Evolutionary conservation across 2,113 vertebrate species (phyloP).

Genomic region (Cyanoliseus patagonus): DNA sequence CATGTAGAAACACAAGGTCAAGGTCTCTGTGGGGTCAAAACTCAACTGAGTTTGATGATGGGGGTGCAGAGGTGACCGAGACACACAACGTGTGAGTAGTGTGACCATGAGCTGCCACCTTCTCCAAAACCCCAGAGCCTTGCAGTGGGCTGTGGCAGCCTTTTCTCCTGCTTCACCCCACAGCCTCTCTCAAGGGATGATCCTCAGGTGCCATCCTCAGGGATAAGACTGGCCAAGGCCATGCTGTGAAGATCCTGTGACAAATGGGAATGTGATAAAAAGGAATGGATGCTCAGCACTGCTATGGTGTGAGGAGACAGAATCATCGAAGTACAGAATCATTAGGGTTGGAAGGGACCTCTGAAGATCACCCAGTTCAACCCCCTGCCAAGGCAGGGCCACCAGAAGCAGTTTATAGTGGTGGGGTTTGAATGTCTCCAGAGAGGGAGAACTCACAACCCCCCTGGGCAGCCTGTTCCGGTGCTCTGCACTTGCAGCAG

Average conservation of each 20-base stretch:
- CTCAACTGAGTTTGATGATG: neutral
- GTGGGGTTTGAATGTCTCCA: neutral
- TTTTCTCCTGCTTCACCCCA: neutral
- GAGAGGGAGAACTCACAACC: neutral
- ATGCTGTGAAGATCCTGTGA: neutral
- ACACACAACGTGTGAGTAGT: fast-evolving
- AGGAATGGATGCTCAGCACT: neutral
- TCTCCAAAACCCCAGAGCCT: neutral
- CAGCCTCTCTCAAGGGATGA: neutral
- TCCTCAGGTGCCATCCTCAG: neutral
- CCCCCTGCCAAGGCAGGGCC: neutral
- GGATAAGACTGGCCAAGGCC: no score
- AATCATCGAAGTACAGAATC: neutral
- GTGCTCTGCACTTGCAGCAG: neutral
- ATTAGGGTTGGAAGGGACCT: neutral
- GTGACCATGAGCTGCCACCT: fast-evolving
- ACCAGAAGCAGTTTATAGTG: neutral
- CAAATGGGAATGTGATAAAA: neutral
- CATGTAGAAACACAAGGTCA: neutral
- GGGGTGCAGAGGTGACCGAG: neutral
- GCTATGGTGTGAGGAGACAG: neutral
- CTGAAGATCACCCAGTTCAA: neutral
- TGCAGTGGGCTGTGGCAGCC: fast-evolving
- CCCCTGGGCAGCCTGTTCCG: neutral
- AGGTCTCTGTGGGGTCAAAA: neutral